Percentiles rank a stretch among this genome's conserved stretches.
Evolutionary conservation across 2,888 invertebrate genomes (phyloP).

Genomic region (Diadegma fenestrale): DNA sequence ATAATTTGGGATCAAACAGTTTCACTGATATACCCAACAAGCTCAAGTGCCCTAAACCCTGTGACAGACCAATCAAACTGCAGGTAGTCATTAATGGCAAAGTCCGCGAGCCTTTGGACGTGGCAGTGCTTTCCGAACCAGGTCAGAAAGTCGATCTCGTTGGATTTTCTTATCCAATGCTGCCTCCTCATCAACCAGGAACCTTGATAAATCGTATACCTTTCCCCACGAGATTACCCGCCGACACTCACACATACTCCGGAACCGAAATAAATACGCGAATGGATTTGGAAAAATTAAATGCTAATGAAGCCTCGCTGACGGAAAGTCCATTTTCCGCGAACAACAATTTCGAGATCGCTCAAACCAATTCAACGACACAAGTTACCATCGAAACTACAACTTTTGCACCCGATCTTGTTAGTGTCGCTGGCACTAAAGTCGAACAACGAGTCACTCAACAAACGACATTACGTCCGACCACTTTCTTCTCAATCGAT

Average conservation of each 20-base stretch:
- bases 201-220: neutral
- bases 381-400: neutral
- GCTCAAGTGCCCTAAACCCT: constrained; percentile 33
- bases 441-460: constrained; percentile 10
- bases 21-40: neutral
- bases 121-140: constrained; percentile 26
- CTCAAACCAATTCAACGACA: neutral
- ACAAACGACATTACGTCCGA: constrained; percentile 17
- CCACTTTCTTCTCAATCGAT: neutral
- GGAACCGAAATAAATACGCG: constrained; percentile 2
- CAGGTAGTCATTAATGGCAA: constrained; percentile 60
- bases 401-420: neutral
- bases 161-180: constrained; percentile 14
- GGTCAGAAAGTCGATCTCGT: constrained; percentile 36
- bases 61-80: constrained; percentile 66
- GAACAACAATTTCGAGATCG: neutral
- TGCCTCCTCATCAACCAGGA: neutral
- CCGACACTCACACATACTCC: neutral
- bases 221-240: neutral
- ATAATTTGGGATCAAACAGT: neutral
- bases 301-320: neutral
- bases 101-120: constrained; percentile 50
- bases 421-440: neutral
- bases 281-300: neutral
- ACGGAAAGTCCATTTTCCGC: neutral